A percentile compares a stretch with the other conserved stretches of the same genome.
These are phyloP conservation scores for Alcedo quadribrachys DNA, from an alignment of 2,797 vertebrate genomes.

Conservation along the genomic window DNA sequence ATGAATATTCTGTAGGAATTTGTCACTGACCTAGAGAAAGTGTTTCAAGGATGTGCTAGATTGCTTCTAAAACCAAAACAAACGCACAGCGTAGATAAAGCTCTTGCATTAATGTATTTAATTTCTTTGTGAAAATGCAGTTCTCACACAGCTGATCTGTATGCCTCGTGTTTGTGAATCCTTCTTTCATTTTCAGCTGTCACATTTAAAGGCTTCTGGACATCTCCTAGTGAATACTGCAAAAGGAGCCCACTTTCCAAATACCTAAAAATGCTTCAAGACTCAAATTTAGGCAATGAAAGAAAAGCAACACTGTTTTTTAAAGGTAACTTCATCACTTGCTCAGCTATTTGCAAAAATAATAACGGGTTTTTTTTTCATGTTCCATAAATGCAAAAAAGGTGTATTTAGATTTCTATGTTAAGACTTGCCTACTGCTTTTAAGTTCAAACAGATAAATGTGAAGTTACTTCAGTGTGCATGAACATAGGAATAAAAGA, in stretches of 20 bases:
- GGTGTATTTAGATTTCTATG: not conserved
- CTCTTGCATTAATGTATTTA: not conserved
- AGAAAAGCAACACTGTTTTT: not conserved
- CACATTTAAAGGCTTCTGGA: slow-evolving; percentile 18
- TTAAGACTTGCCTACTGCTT: not conserved
- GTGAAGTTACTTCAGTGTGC: not conserved
- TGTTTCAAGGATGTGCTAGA: not conserved
- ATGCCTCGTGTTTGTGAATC: not conserved
- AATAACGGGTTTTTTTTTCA: not conserved
- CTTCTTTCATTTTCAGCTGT: slow-evolving; percentile 26
- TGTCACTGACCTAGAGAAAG: not conserved
- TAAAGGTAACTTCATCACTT: not conserved
- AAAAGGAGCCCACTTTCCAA: not conserved
- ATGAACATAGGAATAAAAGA: not conserved
- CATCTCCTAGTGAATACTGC: not conserved
- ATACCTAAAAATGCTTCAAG: not conserved
- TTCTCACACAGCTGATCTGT: not conserved
- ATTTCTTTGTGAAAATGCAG: slow-evolving; percentile 30
- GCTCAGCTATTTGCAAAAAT: not conserved
- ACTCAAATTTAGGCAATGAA: not conserved
- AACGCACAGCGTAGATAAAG: not conserved
- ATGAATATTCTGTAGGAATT: not conserved
- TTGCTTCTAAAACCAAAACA: not conserved
- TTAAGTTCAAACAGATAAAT: not conserved
- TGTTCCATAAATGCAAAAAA: not conserved